phyloP scores from a whole-genome alignment of 2,113 vertebrate species.

The Limanda limanda region DNA sequence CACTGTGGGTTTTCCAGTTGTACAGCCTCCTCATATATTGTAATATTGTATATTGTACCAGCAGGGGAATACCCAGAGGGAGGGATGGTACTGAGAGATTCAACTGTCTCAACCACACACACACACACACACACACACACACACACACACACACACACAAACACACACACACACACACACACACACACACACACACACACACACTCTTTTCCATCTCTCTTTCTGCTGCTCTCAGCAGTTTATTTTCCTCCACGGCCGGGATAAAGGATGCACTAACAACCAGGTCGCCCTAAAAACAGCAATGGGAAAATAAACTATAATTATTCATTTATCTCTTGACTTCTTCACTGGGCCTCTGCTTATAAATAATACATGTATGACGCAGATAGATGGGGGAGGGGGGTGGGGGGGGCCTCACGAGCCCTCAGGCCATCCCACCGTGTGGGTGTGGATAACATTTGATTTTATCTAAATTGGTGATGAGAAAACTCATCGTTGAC shows the following conservation, averaged over 20 bases:
- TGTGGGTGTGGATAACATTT: too few species aligned
- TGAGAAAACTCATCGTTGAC: too few species aligned
- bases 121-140: slow-evolving; percentile 1
- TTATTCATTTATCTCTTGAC: slow-evolving; percentile 29
- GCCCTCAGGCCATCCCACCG: too few species aligned
- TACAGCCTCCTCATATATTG: too few species aligned
- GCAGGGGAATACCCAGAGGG: too few species aligned
- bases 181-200: background rate
- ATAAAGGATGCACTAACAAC: slow-evolving; percentile 56
- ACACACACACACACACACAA: slow-evolving; percentile 12
- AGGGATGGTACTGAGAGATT: too few species aligned
- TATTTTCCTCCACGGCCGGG: slow-evolving; percentile 1
- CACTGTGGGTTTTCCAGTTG: too few species aligned
- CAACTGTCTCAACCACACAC: too few species aligned
- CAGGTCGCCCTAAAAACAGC: slow-evolving; percentile 57
- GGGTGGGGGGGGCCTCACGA: background rate
- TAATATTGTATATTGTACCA: too few species aligned
- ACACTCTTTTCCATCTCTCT: slow-evolving; percentile 23
- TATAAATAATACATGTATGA: slow-evolving; percentile 60
- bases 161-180: slow-evolving; percentile 16
- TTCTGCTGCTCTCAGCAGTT: slow-evolving; percentile 64
- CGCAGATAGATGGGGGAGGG: slow-evolving; percentile 27
- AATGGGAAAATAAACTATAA: slow-evolving; percentile 34
- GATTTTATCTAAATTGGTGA: too few species aligned
- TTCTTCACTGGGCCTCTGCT: slow-evolving; percentile 46